These are phyloP conservation scores for Euphonia xanthogaster DNA, from an alignment of 2,797 vertebrate genomes.

Conservation along the genomic window DNA sequence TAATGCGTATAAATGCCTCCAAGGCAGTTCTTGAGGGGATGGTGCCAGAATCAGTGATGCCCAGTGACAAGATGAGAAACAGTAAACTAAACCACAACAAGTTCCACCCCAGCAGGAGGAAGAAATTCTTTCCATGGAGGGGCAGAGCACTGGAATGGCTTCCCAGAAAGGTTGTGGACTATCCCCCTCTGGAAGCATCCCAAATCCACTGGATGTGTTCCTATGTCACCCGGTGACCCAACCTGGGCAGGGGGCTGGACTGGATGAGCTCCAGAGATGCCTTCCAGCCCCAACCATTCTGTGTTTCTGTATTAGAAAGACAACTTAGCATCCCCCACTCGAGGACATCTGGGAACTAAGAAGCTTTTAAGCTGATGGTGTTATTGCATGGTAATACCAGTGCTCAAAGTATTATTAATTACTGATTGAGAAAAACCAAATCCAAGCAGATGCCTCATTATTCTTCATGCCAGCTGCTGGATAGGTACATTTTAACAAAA, in stretches of 20 bases:
- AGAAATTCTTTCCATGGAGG: no score
- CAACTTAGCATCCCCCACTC: background rate
- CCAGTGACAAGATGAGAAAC: background rate
- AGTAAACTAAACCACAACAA: background rate
- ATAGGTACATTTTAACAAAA: background rate
- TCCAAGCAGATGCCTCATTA: background rate
- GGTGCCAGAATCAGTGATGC: background rate
- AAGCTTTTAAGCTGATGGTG: background rate
- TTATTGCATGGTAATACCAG: background rate
- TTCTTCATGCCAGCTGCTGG: background rate
- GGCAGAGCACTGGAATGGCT: background rate
- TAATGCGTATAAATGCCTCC: accelerated
- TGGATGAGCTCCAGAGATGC: no score
- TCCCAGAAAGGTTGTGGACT: background rate
- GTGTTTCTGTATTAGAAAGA: background rate
- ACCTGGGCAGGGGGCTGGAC: background rate
- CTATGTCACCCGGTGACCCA: no score
- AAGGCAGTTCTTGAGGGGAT: background rate
- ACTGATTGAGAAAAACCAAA: background rate
- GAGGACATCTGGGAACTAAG: background rate
- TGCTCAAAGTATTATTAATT: background rate
- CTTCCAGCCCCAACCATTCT: background rate
- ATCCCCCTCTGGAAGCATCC: background rate
- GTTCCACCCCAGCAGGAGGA: background rate
- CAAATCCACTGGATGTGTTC: background rate